Percentiles rank a stretch among this genome's conserved stretches.
Conservation (phyloP, 2,888 invertebrate species). For the Tetragonisca angustula region DNA sequence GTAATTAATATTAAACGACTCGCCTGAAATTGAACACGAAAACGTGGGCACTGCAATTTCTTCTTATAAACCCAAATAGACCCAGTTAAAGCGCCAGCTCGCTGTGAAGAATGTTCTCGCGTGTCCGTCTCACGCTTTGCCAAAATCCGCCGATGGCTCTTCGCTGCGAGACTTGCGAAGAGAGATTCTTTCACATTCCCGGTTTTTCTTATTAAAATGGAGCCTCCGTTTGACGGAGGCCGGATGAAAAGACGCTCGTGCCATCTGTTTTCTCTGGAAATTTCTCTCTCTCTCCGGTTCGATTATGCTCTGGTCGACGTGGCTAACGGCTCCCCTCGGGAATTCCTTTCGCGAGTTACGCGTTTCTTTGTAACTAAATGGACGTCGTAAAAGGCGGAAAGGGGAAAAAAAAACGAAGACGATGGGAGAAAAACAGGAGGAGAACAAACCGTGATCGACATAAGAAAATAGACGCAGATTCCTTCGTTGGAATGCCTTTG, state of each 20-base stretch:
- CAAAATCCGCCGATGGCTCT: neutral
- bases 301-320: neutral
- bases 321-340: neutral
- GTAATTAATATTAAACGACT: neutral
- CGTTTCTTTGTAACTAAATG: neutral
- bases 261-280: neutral
- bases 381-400: neutral
- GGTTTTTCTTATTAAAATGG: constrained; percentile 37
- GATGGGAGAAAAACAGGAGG: fast-evolving
- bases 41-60: too few relatives aligned
- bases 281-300: neutral
- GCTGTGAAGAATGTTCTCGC: constrained; percentile 20
- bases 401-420: neutral
- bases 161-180: neutral
- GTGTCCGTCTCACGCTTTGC: constrained; percentile 31
- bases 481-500: neutral
- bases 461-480: neutral
- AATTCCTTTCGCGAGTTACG: neutral
- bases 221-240: neutral
- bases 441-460: neutral
- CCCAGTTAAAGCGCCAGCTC: neutral
- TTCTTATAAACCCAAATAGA: too few relatives aligned
- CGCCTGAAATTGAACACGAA: neutral
- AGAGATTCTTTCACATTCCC: neutral
- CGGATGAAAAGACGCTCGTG: neutral